Conservation (phyloP, 1,140 invertebrate genomes). For the Aphis craccivora region DNA sequence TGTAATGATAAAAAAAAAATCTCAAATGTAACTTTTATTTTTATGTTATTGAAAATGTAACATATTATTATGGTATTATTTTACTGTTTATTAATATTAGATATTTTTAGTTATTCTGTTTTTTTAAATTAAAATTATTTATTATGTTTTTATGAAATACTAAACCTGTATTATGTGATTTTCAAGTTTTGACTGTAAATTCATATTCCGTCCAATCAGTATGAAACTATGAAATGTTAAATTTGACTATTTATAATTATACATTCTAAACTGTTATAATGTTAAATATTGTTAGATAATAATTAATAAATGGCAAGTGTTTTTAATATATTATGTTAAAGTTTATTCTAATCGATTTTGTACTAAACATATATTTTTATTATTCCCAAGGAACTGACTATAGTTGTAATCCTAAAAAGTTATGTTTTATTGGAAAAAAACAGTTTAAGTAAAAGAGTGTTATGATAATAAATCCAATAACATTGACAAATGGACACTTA, state of each 20-base stretch:
- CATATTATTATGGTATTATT: conserved; percentile 2
- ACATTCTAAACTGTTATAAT: conserved; percentile 29
- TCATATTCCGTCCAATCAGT: conserved; percentile 55
- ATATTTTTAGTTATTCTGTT: neutral
- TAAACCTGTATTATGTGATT: conserved; percentile 49
- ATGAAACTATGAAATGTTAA: conserved; percentile 22
- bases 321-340: conserved; percentile 15
- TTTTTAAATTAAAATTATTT: neutral
- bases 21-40: neutral
- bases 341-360: neutral
- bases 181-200: conserved; percentile 41
- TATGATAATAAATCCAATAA: neutral
- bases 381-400: neutral
- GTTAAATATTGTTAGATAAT: conserved; percentile 21
- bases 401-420: neutral
- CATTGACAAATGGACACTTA: no score
- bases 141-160: conserved; percentile 30
- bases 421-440: neutral
- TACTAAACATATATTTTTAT: neutral
- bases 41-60: neutral
- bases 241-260: conserved; percentile 6
- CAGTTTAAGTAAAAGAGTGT: no score
- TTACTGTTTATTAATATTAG: neutral
- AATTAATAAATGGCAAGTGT: conserved; percentile 20
- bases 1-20: neutral